A percentile compares a stretch with the other conserved stretches of the same genome.
phyloP scores from a whole-genome alignment of 2,888 invertebrate genomes.

The Luffia ferchaultella region DNA sequence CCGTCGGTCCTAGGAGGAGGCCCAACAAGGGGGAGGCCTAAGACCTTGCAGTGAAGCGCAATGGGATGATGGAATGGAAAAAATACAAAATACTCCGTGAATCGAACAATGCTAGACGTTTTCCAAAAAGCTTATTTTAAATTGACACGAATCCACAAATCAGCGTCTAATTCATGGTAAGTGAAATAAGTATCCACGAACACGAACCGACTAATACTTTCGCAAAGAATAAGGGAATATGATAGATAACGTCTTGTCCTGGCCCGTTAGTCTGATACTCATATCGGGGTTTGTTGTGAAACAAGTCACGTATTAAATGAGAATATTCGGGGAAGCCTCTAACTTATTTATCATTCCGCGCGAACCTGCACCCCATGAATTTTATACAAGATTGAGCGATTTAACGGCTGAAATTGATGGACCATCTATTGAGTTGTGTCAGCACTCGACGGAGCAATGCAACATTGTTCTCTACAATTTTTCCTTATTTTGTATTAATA shows the following conservation, averaged over 20 bases:
- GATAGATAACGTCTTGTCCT: conserved; percentile 43
- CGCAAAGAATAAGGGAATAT: too few species aligned
- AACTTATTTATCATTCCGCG: conserved; percentile 64
- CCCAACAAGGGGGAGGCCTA: too few species aligned
- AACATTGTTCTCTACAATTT: background rate
- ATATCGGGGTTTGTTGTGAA: conserved; percentile 54
- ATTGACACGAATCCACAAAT: too few species aligned
- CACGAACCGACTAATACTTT: too few species aligned
- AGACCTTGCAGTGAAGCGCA: too few species aligned
- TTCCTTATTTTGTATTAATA: background rate
- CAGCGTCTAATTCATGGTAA: too few species aligned
- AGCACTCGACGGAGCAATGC: conserved; percentile 45
- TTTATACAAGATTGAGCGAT: conserved; percentile 66
- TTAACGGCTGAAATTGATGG: conserved; percentile 63
- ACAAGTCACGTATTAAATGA: conserved; percentile 66
- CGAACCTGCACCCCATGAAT: conserved; percentile 62
- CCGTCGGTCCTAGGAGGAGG: too few species aligned
- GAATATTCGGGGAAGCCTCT: conserved; percentile 62
- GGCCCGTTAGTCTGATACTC: conserved; percentile 37
- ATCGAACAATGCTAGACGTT: too few species aligned
- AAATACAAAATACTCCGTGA: too few species aligned
- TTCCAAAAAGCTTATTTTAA: too few species aligned
- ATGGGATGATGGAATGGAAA: too few species aligned
- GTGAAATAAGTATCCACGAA: too few species aligned
- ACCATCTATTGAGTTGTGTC: conserved; percentile 57